phyloP scores from a whole-genome alignment of 1,140 invertebrate species.

The Protaetia brevitarsis region DNA sequence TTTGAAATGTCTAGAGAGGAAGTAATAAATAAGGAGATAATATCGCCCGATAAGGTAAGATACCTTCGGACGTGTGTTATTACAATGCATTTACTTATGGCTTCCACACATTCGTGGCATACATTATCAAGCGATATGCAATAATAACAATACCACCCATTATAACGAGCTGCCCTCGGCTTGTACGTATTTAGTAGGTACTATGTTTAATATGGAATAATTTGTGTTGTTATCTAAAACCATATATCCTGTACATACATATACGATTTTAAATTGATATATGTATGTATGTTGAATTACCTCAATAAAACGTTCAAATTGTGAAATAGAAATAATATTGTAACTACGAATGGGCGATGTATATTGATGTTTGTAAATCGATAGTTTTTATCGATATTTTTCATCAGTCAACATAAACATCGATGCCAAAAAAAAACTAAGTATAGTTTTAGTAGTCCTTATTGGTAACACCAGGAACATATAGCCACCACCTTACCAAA shows the following conservation, averaged over 20 bases:
- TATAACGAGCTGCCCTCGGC: neutral
- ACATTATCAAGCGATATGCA: neutral
- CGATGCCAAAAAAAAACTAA: too few species aligned
- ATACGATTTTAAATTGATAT: too few species aligned
- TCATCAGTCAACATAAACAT: too few species aligned
- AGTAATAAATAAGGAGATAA: conserved; percentile 4
- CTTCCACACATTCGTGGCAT: too few species aligned
- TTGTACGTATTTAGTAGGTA: neutral
- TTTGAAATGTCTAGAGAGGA: neutral
- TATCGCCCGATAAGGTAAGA: neutral
- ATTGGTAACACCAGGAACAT: conserved; percentile 14
- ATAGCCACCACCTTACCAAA: conserved; percentile 41
- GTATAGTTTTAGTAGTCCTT: neutral
- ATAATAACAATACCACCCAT: neutral
- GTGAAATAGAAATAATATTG: too few species aligned
- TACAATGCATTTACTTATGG: neutral
- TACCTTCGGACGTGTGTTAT: neutral
- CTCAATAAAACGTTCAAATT: too few species aligned
- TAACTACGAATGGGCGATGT: too few species aligned
- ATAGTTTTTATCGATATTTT: too few species aligned
- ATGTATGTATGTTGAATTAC: too few species aligned
- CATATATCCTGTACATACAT: too few species aligned
- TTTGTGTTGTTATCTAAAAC: neutral
- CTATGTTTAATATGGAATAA: conserved; percentile 8
- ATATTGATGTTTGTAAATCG: too few species aligned